phyloP scores from a whole-genome alignment of 2,888 invertebrate species.

The Drosophila gaucha region DNA sequence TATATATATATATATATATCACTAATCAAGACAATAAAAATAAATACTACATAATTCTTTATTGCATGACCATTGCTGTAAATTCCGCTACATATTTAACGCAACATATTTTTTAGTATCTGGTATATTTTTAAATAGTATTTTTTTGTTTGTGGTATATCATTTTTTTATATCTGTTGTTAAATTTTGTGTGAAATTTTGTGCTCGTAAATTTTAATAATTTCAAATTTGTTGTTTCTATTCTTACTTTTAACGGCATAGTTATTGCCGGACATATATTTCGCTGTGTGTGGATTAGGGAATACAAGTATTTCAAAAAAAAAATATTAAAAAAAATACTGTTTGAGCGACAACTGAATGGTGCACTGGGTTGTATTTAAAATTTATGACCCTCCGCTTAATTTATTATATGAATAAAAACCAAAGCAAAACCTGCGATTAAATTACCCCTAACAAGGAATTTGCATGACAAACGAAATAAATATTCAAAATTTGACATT shows the following conservation, averaged over 20 bases:
- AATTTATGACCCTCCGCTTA: not conserved
- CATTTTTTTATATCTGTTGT: constrained; percentile 7
- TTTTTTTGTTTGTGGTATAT: constrained; percentile 8
- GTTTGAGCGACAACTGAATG: constrained; percentile 14
- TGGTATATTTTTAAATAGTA: constrained; percentile 24
- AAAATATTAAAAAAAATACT: not conserved
- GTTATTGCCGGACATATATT: constrained; percentile 40
- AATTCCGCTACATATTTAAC: constrained; percentile 45
- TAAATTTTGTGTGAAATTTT: constrained; percentile 42
- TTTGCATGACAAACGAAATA: not conserved
- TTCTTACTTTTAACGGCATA: constrained; percentile 44
- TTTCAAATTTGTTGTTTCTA: constrained; percentile 28
- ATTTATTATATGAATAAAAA: constrained; percentile 6
- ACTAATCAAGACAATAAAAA: constrained; percentile 77
- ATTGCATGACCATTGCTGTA: constrained; percentile 38
- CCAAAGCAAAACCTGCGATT: not conserved
- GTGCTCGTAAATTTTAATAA: constrained; percentile 45
- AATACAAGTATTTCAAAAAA: constrained; percentile 4
- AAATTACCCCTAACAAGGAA: constrained; percentile 1
- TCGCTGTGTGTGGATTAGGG: constrained; percentile 34
- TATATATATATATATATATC: constrained; percentile 25
- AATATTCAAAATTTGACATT: not conserved
- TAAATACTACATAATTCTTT: constrained; percentile 59
- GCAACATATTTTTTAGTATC: constrained; percentile 28
- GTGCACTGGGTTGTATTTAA: not conserved